Base-by-base conservation (phyloP, 2,797 vertebrate genomes). In the Sarcoramphus papa region DNA sequence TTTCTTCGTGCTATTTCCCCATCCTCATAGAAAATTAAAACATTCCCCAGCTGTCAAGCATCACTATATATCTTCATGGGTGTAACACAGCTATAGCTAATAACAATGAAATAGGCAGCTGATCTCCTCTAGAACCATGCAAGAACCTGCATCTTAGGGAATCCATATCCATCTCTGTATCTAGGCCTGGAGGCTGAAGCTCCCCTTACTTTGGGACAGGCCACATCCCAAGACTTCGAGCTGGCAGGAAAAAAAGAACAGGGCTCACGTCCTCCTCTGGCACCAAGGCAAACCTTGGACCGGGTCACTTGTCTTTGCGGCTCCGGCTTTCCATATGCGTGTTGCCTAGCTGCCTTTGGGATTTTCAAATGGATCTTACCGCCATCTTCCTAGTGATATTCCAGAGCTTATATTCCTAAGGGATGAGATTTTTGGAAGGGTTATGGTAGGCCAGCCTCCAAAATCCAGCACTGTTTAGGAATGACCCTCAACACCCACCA, bases 151-250 rank as follows among this genome's bases (percentile, higher is more conserved):
- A 53, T 12, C 31, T 47, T 45, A 12, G 9, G 17, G 27, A 54
- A 92, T 67, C 53, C 45, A 17, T 59, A 63, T 8, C 12, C 13
- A 18, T 35, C 54, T 78, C 13, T 6, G 3, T 20, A 35, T 19
- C 25, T 33, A 69, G 9, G 21, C 27, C 27, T 57, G 37, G 25
- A 90, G 9, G 19, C 20, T 81, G 30, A 75, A 69, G n/a, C 6
- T 56, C 7, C 45, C 7, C 60, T 59, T 67, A 22, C 18, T 72
- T 10, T 13, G 5, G 45, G n/a, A 75, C 25, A 84, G 24, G 23
- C 5, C 59, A 74, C 10, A 53, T 51, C 18, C 64, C 8, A 3
- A 85, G 31, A 18, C 51, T 67, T 75, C 0, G 0, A 68, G 48
- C 5, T 45, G 25, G 17, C 51, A 67, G 25, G 10, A 35, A 30